Conservation (phyloP, 2,113 vertebrate genomes). For the Fukomys damarensis region DNA sequence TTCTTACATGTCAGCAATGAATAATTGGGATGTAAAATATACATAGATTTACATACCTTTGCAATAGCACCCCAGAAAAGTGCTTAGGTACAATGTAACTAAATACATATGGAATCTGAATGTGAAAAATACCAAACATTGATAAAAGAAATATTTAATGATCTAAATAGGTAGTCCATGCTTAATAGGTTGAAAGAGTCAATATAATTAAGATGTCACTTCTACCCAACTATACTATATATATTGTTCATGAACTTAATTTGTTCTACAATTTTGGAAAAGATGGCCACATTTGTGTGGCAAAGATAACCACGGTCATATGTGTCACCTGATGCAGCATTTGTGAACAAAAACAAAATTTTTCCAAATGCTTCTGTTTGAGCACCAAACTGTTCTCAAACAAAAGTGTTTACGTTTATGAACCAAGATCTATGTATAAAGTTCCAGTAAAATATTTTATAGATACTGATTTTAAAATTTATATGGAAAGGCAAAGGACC, state of each 20-base stretch:
- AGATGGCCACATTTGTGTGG: background rate
- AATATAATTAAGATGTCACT: background rate
- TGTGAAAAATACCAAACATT: background rate
- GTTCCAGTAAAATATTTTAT: background rate
- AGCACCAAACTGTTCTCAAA: background rate
- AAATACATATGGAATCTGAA: background rate
- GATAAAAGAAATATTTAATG: background rate
- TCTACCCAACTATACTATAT: background rate
- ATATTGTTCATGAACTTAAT: background rate
- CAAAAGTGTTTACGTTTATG: background rate
- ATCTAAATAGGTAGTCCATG: background rate
- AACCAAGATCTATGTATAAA: background rate
- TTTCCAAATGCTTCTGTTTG: background rate
- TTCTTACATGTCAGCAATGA: background rate
- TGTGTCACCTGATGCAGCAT: background rate
- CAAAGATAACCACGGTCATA: background rate
- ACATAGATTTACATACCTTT: background rate
- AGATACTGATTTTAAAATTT: conserved; percentile 36
- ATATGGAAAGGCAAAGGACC: background rate
- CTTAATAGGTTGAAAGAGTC: background rate
- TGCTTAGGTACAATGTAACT: background rate
- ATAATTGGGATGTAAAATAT: background rate
- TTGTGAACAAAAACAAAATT: background rate
- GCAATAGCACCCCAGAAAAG: background rate
- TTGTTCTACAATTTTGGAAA: background rate